Conservation (phyloP, 2,888 invertebrate species). For the Tromatobia lineatoria region DNA sequence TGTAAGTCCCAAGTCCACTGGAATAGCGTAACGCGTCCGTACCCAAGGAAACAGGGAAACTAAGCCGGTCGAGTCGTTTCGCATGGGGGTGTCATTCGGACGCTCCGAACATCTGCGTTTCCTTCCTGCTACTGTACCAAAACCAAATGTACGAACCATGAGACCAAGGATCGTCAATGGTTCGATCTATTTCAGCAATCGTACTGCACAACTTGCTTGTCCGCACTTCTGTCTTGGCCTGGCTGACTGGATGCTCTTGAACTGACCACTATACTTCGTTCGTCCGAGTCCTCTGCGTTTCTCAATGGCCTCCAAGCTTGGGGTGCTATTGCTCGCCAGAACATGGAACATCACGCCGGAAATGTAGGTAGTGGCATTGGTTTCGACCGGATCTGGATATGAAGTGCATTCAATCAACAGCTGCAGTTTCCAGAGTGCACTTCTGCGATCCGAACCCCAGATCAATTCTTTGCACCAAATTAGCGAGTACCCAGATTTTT, state of each 20-base stretch:
- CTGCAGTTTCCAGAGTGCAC: background rate
- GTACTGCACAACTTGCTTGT: slow-evolving; percentile 19
- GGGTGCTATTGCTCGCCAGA: background rate
- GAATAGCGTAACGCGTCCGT: slow-evolving; percentile 14
- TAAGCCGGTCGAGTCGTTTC: slow-evolving; percentile 21
- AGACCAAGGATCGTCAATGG: slow-evolving; percentile 22
- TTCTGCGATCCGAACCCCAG: background rate
- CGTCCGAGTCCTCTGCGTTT: background rate
- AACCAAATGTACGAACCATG: background rate
- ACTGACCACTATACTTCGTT: slow-evolving; percentile 3
- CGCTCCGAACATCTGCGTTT: slow-evolving; percentile 40
- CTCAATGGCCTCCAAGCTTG: background rate
- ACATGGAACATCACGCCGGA: slow-evolving; percentile 6
- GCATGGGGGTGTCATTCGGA: slow-evolving; percentile 28
- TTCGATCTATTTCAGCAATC: slow-evolving; percentile 24
- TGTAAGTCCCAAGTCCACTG: slow-evolving; percentile 1
- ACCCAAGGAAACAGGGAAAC: slow-evolving; percentile 21
- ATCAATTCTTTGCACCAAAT: background rate
- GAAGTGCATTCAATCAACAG: background rate
- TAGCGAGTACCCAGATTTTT: background rate
- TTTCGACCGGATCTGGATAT: background rate
- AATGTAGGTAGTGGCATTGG: slow-evolving; percentile 6
- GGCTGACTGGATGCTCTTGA: slow-evolving; percentile 16
- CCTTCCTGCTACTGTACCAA: background rate
- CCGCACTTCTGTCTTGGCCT: slow-evolving; percentile 10